Conservation (phyloP, 2,888 invertebrate species). For the Chrysodeixis includens region DNA sequence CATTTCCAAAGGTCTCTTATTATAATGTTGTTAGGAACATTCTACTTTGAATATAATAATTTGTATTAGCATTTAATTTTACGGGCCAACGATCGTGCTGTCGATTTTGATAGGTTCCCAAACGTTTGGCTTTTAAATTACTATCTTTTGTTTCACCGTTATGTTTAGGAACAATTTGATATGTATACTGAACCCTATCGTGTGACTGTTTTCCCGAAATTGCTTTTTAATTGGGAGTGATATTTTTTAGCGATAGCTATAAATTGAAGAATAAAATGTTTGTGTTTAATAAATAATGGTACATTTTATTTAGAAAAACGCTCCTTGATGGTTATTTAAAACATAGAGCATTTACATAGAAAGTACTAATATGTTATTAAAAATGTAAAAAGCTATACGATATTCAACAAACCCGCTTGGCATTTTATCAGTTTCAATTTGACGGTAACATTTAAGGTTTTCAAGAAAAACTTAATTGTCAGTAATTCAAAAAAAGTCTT, state of each 20-base stretch:
- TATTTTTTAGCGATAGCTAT: constrained; percentile 45
- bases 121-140: constrained; percentile 69
- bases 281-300: constrained; percentile 31
- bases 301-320: constrained; percentile 17
- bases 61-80: constrained; percentile 89
- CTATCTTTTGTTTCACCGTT: constrained; percentile 66
- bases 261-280: constrained; percentile 24
- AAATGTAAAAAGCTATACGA: too few relatives aligned
- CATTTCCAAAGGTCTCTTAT: constrained; percentile 79
- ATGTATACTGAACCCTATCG: constrained; percentile 36
- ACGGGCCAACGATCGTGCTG: constrained; percentile 79
- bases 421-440: neutral
- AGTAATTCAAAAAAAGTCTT: neutral
- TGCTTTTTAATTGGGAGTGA: constrained; percentile 57
- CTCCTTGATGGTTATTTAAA: constrained; percentile 8
- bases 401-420: too few relatives aligned
- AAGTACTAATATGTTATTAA: too few relatives aligned
- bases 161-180: constrained; percentile 50
- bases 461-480: neutral
- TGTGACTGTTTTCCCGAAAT: constrained; percentile 54
- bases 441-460: neutral
- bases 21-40: constrained; percentile 85
- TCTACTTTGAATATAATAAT: constrained; percentile 83
- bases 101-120: constrained; percentile 74
- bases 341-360: too few relatives aligned